Percentiles rank a stretch among this genome's conserved stretches.
phyloP scores from a whole-genome alignment of 2,797 vertebrate genomes.

The Odontamblyopus rebecca region DNA sequence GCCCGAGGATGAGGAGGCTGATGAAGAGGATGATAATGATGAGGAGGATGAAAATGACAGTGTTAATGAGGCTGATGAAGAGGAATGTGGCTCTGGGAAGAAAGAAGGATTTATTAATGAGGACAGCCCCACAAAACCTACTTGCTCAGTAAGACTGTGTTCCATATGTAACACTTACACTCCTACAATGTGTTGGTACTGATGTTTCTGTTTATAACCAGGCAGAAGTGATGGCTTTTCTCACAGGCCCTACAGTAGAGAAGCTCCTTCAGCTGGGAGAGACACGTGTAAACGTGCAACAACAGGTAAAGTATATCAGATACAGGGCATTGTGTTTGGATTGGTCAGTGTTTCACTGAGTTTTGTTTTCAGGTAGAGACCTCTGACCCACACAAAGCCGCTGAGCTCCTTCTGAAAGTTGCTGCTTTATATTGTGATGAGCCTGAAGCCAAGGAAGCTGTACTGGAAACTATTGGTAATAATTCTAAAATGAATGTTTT shows the following conservation, averaged over 20 bases:
- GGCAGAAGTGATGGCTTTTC: constrained; percentile 82
- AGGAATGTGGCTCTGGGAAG: constrained; percentile 56
- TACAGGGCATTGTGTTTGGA: background rate
- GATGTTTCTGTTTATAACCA: constrained; percentile 23
- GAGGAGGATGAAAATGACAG: constrained; percentile 56
- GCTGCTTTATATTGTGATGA: constrained; percentile 88
- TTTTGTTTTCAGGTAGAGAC: constrained; percentile 79
- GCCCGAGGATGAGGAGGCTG: constrained; percentile 69
- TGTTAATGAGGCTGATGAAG: constrained; percentile 52
- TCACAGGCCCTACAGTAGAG: constrained; percentile 86
- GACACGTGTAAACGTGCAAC: constrained; percentile 79
- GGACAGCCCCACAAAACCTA: constrained; percentile 44
- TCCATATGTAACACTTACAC: background rate
- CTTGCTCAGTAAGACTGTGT: constrained; percentile 45
- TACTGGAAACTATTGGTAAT: constrained; percentile 71
- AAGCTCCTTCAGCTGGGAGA: constrained; percentile 86
- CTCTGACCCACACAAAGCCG: constrained; percentile 84
- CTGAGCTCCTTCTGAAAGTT: constrained; percentile 85
- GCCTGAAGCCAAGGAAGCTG: constrained; percentile 72
- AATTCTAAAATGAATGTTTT: background rate
- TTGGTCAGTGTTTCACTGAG: background rate
- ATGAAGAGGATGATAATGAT: constrained; percentile 55
- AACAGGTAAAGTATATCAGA: constrained; percentile 74
- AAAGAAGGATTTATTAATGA: constrained; percentile 71
- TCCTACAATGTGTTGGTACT: background rate